Conservation (phyloP, 2,888 invertebrate species). For the Acanthosepion pharaonis region DNA sequence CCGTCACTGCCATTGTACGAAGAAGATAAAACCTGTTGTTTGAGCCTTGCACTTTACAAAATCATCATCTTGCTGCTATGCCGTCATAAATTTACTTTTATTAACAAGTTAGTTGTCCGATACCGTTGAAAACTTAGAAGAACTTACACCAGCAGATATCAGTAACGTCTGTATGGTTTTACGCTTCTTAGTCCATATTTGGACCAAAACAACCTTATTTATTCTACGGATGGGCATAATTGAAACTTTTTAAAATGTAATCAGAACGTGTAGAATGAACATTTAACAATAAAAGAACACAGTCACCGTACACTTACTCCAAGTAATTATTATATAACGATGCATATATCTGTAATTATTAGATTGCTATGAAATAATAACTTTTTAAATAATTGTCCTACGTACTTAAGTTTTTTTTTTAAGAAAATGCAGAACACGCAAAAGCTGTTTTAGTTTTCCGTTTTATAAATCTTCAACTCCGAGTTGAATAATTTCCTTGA, state of each 20-base stretch:
- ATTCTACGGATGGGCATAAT: conserved; percentile 33
- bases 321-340: too few species aligned
- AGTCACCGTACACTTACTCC: too few species aligned
- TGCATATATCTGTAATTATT: too few species aligned
- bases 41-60: background rate
- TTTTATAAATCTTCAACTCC: too few species aligned
- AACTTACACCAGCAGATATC: background rate
- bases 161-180: background rate
- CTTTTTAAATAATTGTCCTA: too few species aligned
- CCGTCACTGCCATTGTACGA: background rate
- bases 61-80: background rate
- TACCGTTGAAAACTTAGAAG: background rate
- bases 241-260: background rate
- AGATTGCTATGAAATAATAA: too few species aligned
- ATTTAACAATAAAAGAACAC: too few species aligned
- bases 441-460: too few species aligned
- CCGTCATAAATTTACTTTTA: background rate
- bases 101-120: background rate
- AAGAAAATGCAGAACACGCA: too few species aligned
- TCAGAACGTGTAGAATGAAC: too few species aligned
- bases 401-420: too few species aligned
- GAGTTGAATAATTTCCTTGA: too few species aligned
- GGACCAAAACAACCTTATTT: background rate
- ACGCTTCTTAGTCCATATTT: background rate
- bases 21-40: background rate